Evolutionary conservation across 30 jellyfish, hydroid and myxozoan genomes (phyloP), one percentile per base, ranked within the genome.

Genomic region (Aurelia coerulea): DNA sequence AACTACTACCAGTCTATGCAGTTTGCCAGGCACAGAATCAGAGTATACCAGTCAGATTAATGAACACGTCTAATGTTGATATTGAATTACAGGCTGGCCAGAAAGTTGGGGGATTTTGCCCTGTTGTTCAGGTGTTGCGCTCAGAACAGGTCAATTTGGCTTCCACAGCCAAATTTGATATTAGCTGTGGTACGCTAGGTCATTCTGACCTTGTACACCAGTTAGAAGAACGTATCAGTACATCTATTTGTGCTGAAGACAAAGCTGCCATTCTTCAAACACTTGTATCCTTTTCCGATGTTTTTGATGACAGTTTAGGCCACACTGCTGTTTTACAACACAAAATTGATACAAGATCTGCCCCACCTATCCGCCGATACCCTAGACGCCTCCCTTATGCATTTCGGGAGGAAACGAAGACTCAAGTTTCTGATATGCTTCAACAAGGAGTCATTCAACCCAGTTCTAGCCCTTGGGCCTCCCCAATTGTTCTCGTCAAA

Each of bases 401-500:
- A 2, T 70, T 67, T 56, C 65, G 91, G 8, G 91, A 68, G 60
- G 91, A 81, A 37, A 50, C 74, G 16, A 54, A 68, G 17, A 37
- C 19, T 4, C 91, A 81, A n/a, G 91, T 81, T 18, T 23, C 63
- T 10, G 84, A 81, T 62, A 66, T 81, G 83, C 49, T 68, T 4
- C 29, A n/a, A 37, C 69, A 73, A 54, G 91, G 85, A 5, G 79
- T 86, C 6, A 86, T 86, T 2, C 69, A 70, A 62, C 93, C 95
- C 10, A 65, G 82, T 58, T 1, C 41, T 52, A 62, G 79, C 53
- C 95, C 92, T 50, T 86, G 95, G 87, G 73, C 91, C 11, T 76
- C 92, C 17, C 93, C 95, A 5, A 58, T 79, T 17, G 90, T 86
- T 17, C 31, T 80, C 2, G 90, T 67, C 9, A 64, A 80, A 42